Evolutionary conservation across 37 sponge, comb jelly and placozoan genomes (phyloP), one percentile per base, ranked within the genome.

Genomic region (Oscarella lobularis): DNA sequence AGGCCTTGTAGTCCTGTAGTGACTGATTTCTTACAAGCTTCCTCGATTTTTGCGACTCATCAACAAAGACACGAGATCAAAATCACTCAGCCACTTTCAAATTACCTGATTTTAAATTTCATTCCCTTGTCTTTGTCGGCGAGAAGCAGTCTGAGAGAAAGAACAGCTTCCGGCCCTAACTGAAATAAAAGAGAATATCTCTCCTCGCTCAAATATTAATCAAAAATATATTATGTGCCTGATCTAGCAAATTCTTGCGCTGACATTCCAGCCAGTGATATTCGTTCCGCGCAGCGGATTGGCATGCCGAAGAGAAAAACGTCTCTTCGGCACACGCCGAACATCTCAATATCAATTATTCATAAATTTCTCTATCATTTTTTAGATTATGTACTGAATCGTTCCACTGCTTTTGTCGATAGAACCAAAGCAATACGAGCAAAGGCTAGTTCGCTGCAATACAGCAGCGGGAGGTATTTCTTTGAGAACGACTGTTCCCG

Each of bases 31-130:
- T n/a, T n/a, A n/a, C n/a, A n/a, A n/a, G n/a, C n/a, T n/a, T n/a
- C n/a, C 73, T 27, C 71, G 38, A 29, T 85, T 80, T 31, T 77
- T 37, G 32, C 81, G 82, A 66, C 82, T 29, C 2, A 86, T 74
- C 65, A 86, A 76, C 2, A 75, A 67, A 39, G 41, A 68, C 27
- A 86, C 55, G 29, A 75, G 41, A 1, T 29, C 33, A 81, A 78
- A 85, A 14, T 29, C 77, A 38, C 2, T 81, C 39, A 37, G n/a
- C n/a, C n/a, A n/a, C n/a, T n/a, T n/a, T n/a, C n/a, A n/a, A n/a
- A n/a, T n/a, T n/a, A n/a, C n/a, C n/a, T n/a, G n/a, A n/a, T n/a
- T n/a, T n/a, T n/a, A n/a, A n/a, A n/a, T n/a, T n/a, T n/a, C n/a
- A n/a, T n/a, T n/a, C n/a, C n/a, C n/a, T n/a, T n/a, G n/a, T 27